Base-by-base conservation (phyloP, 2,797 vertebrate genomes). In the Melanogrammus aeglefinus region DNA sequence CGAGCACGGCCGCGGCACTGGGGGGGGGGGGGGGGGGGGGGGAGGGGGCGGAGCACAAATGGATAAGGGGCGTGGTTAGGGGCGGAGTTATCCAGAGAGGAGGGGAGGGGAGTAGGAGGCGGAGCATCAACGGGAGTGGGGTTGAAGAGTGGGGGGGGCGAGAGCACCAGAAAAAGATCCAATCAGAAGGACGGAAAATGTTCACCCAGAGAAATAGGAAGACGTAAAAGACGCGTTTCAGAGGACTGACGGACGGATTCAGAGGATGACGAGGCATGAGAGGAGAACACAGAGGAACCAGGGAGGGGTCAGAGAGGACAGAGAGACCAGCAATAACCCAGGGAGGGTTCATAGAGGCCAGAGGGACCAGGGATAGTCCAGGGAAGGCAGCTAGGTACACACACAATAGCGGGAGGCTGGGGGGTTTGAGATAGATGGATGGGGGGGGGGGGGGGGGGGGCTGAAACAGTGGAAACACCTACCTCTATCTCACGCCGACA, bases 401-500 rank as follows among this genome's bases (percentile, higher is more conserved):
- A 80, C 57, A 14, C 35, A 36, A 7, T 36, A 36, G 72, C 81
- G 78, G 80, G 12, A 9, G 9, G 13, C 39, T 10, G 39, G 13
- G 39, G 39, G 39, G 69, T 76, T 70, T 79, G 77, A 79, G 76
- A 79, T 13, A 41, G 9, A 41, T 13, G 27, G 39, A 66, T 88
- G 73, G 39, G 47, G 10, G 82, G 74, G 27, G 75, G 76, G 78
- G 1, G 31, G 77, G 71, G 47, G 57, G 79, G 83, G 81, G 88
- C 78, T 87, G 87, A 87, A 85, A 89, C 74, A 78, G 82, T 88
- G 90, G 80, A 85, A 81, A 95, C 94, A 98, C 97, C 96, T 98
- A 98, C 97, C 97, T 98, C 96, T 96, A 94, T 88, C 90, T 90
- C 92, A 94, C 96, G 95, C 91, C 95, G 72, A 94, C 94, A 92